These are phyloP conservation scores for Bovichtus variegatus DNA, from an alignment of 2,797 vertebrate genomes.

Conservation along the genomic window DNA sequence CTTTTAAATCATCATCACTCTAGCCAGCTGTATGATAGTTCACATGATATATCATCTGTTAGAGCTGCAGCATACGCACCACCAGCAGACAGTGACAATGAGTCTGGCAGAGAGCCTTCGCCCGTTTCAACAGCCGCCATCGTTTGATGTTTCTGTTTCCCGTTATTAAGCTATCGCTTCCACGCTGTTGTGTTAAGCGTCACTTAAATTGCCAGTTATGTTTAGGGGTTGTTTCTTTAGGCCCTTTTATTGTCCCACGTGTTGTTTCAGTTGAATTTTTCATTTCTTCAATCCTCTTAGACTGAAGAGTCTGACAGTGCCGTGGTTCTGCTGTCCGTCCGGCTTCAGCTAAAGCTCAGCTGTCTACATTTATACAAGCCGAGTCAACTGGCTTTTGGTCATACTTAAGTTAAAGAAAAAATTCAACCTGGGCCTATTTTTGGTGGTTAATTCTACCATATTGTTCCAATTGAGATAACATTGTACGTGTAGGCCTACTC, in stretches of 20 bases:
- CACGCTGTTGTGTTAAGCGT: constrained; percentile 64
- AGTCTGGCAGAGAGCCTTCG: constrained; percentile 59
- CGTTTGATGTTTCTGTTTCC: constrained; percentile 60
- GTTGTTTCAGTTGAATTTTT: constrained; percentile 65
- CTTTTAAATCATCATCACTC: constrained; percentile 86
- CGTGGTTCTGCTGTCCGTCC: constrained; percentile 61
- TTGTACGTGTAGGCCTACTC: no score
- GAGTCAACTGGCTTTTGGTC: constrained; percentile 43
- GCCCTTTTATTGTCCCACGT: constrained; percentile 45
- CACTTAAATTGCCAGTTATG: constrained; percentile 64
- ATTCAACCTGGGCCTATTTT: neutral
- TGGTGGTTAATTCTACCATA: constrained; percentile 1
- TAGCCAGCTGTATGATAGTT: constrained; percentile 72
- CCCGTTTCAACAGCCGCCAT: constrained; percentile 42
- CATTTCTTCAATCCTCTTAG: constrained; percentile 70
- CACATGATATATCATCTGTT: constrained; percentile 80
- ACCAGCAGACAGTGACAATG: constrained; percentile 70
- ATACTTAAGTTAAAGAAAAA: constrained; percentile 16
- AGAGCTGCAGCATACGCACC: constrained; percentile 55
- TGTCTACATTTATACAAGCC: constrained; percentile 52
- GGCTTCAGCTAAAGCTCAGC: constrained; percentile 52
- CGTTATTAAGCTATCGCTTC: constrained; percentile 67
- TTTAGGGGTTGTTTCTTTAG: constrained; percentile 45
- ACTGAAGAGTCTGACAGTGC: constrained; percentile 49
- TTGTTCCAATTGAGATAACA: no score